Conservation (phyloP, 2,113 vertebrate genomes). For the Limnothrissa miodon region DNA sequence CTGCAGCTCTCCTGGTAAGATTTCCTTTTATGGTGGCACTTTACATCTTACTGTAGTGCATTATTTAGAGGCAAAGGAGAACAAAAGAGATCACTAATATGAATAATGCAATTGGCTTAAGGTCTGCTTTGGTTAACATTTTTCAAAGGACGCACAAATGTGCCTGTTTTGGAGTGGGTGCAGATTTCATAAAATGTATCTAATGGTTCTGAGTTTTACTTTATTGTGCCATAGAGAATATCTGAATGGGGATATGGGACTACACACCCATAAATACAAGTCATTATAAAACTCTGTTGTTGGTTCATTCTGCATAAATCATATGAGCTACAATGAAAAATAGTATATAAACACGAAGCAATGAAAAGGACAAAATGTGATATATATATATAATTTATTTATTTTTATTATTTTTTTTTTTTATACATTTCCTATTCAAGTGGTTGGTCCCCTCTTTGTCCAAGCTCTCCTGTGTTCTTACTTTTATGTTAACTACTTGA, state of each 20-base stretch:
- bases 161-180: conserved; percentile 41
- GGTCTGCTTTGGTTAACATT: conserved; percentile 13
- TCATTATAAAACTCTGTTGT: no score
- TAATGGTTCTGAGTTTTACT: neutral
- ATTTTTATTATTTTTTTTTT: no score
- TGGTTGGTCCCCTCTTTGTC: no score
- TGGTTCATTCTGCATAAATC: no score
- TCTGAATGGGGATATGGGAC: neutral
- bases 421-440: no score
- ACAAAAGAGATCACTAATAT: neutral
- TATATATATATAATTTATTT: no score
- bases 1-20: neutral
- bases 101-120: conserved; percentile 43
- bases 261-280: no score
- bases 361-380: no score
- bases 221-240: neutral
- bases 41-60: conserved; percentile 25
- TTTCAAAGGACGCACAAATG: conserved; percentile 33
- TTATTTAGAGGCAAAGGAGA: conserved; percentile 37
- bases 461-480: no score
- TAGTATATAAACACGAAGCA: no score
- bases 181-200: neutral
- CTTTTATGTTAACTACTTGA: no score
- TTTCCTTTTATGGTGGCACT: conserved; percentile 16
- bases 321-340: no score